Percentiles rank a stretch among this genome's conserved stretches.
Conservation (phyloP, 2,888 invertebrate genomes). For the Actias luna region DNA sequence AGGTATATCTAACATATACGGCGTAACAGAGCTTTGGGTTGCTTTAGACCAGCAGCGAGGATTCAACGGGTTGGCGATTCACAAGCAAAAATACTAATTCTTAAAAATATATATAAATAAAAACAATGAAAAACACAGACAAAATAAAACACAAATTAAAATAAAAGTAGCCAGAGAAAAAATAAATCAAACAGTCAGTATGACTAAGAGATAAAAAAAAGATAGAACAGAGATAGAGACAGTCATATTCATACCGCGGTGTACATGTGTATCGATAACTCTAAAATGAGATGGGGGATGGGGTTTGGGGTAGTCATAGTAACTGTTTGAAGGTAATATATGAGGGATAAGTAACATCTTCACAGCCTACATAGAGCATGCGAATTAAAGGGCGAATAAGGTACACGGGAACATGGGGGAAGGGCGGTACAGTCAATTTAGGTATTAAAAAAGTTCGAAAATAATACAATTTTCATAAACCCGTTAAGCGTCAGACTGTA, state of each 20-base stretch:
- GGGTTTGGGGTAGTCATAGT: slow-evolving; percentile 64
- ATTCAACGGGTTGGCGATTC: slow-evolving; percentile 74
- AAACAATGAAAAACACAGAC: slow-evolving; percentile 48
- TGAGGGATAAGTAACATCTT: slow-evolving; percentile 79
- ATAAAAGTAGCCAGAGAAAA: slow-evolving; percentile 49
- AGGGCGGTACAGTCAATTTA: slow-evolving; percentile 58
- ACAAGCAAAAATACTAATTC: slow-evolving; percentile 76
- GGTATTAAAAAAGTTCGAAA: slow-evolving; percentile 43
- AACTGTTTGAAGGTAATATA: slow-evolving; percentile 71
- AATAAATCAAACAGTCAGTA: slow-evolving; percentile 82
- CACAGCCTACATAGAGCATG: slow-evolving; percentile 78
- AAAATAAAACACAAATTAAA: slow-evolving; percentile 48
- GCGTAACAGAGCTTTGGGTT: slow-evolving; percentile 57
- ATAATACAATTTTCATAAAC: slow-evolving; percentile 39
- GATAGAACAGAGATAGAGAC: slow-evolving; percentile 71
- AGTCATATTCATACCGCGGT: slow-evolving; percentile 77
- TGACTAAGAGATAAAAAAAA: slow-evolving; percentile 75
- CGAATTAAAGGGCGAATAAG: slow-evolving; percentile 50
- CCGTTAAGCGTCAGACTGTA: slow-evolving; percentile 73
- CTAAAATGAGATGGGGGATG: not conserved
- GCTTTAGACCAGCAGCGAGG: slow-evolving; percentile 72
- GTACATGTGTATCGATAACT: slow-evolving; percentile 56
- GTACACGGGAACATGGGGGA: slow-evolving; percentile 43
- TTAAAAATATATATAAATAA: slow-evolving; percentile 42
- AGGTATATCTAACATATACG: slow-evolving; percentile 41